Evolutionary conservation across 1,140 invertebrate genomes (phyloP).

Genomic region (Pararge aegeria): DNA sequence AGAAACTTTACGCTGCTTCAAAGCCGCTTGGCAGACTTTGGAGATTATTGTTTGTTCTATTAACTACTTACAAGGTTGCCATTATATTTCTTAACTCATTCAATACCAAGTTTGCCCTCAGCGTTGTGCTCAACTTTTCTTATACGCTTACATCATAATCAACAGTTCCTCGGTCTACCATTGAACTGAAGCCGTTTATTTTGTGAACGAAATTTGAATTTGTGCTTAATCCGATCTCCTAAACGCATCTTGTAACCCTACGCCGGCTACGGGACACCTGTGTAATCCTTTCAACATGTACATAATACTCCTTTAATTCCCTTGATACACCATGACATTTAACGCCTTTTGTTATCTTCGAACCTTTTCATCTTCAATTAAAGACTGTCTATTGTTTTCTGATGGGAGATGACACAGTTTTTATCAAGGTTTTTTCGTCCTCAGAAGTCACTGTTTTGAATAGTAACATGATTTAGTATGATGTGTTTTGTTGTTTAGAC

Average conservation of each 20-base stretch:
- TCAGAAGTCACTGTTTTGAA: constrained; percentile 66
- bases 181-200: too few species aligned
- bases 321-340: constrained; percentile 72
- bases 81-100: too few species aligned
- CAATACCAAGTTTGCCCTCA: too few species aligned
- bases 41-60: too few species aligned
- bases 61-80: too few species aligned
- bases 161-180: too few species aligned
- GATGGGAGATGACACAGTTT: constrained; percentile 64
- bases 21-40: too few species aligned
- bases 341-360: constrained; percentile 56
- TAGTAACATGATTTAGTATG: constrained; percentile 69
- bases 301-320: constrained; percentile 74
- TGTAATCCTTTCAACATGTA: constrained; percentile 70
- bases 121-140: too few species aligned
- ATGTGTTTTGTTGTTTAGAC: constrained; percentile 57
- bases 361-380: constrained; percentile 65
- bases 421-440: constrained; percentile 39
- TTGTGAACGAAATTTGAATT: not conserved
- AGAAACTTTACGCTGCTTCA: too few species aligned
- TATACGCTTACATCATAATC: too few species aligned
- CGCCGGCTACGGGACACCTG: constrained; percentile 54
- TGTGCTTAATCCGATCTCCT: constrained; percentile 7
- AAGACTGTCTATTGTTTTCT: constrained; percentile 59
- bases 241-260: constrained; percentile 33